A percentile compares a stretch with the other conserved stretches of the same genome.
Evolutionary conservation across 2,797 vertebrate species (phyloP).

Genomic region (Toxotes lorentzi): DNA sequence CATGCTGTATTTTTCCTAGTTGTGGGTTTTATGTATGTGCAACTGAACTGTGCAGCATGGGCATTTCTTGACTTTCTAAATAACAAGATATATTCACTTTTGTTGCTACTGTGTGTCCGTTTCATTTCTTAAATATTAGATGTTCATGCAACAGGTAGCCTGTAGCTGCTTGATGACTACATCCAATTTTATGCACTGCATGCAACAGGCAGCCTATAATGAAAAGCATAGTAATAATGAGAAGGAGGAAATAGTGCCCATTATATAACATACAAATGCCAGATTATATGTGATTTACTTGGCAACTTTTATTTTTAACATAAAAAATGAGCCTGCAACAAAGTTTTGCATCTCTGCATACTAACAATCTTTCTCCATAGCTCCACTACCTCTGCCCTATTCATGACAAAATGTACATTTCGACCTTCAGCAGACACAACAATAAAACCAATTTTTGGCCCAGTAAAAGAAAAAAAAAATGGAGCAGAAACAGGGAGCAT

Average conservation of each 20-base stretch:
- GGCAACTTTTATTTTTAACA: background rate
- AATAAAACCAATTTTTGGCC: background rate
- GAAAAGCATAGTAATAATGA: background rate
- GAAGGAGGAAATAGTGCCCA: background rate
- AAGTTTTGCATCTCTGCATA: background rate
- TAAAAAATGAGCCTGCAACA: background rate
- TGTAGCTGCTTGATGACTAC: background rate
- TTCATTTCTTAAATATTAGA: background rate
- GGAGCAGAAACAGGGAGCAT: background rate
- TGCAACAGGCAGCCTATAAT: background rate
- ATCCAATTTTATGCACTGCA: background rate
- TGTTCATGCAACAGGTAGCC: slow-evolving; percentile 19
- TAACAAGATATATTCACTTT: background rate
- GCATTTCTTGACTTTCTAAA: background rate
- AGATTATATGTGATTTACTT: background rate
- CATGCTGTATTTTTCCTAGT: background rate
- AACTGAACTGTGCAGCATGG: background rate
- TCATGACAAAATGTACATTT: background rate
- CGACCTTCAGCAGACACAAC: slow-evolving; percentile 23
- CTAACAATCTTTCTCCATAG: background rate
- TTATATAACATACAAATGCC: background rate
- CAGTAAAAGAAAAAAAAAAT: background rate
- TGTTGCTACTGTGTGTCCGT: background rate
- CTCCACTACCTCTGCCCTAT: background rate
- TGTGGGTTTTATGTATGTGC: background rate